A percentile compares a stretch with the other conserved stretches of the same genome.
Evolutionary conservation across 2,888 invertebrate species (phyloP).

Genomic region (Drosophila neonasuta): DNA sequence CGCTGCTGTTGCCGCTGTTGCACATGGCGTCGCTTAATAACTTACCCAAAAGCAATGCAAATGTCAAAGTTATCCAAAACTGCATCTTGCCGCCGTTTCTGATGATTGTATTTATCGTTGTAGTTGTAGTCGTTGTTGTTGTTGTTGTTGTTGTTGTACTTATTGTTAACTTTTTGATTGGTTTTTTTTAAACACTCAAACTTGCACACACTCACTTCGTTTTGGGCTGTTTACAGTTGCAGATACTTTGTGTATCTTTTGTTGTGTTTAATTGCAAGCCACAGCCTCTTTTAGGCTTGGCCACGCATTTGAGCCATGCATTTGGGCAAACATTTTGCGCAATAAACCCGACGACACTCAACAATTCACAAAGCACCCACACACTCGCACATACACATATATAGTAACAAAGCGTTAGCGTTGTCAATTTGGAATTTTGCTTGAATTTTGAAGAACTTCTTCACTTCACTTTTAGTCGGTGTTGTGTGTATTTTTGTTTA

Average conservation of each 20-base stretch:
- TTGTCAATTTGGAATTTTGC: conserved; percentile 32
- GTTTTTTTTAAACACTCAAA: conserved; percentile 20
- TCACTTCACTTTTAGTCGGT: conserved; percentile 8
- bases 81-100: conserved; percentile 59
- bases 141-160: conserved; percentile 8
- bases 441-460: conserved; percentile 19
- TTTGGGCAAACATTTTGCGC: conserved; percentile 39
- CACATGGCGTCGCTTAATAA: conserved; percentile 61
- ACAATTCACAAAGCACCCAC: conserved; percentile 1
- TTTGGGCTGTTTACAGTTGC: conserved; percentile 50
- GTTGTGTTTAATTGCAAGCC: conserved; percentile 58
- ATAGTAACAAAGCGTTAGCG: conserved; percentile 14
- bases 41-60: conserved; percentile 72
- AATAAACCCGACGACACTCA: conserved; percentile 18
- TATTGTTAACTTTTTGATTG: conserved; percentile 24
- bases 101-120: conserved; percentile 37
- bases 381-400: conserved; percentile 6
- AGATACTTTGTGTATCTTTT: conserved; percentile 44
- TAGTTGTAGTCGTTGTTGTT: conserved; percentile 17
- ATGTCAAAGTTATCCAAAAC: conserved; percentile 77
- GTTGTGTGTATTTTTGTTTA: conserved; percentile 22
- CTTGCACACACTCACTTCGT: conserved; percentile 23
- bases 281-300: conserved; percentile 61
- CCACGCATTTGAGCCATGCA: conserved; percentile 45
- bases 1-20: conserved; percentile 17